A percentile compares a stretch with the other conserved stretches of the same genome.
phyloP scores from a whole-genome alignment of 1,140 invertebrate species.

The Formica selysi region DNA sequence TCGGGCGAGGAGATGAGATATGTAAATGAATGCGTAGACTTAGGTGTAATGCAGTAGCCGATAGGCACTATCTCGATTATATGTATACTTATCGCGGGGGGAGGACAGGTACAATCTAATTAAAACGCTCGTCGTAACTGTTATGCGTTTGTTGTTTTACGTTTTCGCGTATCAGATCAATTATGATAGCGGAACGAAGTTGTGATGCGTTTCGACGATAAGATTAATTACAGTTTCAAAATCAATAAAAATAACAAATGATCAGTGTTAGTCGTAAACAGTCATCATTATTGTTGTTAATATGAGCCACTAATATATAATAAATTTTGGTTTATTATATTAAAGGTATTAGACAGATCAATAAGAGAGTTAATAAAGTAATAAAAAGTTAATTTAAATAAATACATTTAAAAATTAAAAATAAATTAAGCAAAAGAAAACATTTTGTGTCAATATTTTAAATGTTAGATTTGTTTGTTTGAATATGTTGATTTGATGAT shows the following conservation, averaged over 20 bases:
- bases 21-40: conserved; percentile 48
- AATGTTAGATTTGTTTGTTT: not conserved
- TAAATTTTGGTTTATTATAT: not conserved
- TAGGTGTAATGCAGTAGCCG: conserved; percentile 35
- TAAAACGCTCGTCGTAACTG: conserved; percentile 27
- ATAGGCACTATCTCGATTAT: conserved; percentile 43
- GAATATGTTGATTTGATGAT: not conserved
- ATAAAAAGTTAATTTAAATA: not conserved
- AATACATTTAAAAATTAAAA: not conserved
- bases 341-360: not conserved
- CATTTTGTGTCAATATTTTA: not conserved
- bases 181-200: conserved; percentile 27
- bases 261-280: not conserved
- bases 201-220: not conserved
- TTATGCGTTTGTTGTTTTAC: conserved; percentile 8
- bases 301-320: not conserved
- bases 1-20: conserved; percentile 53
- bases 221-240: not conserved
- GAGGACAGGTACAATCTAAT: conserved; percentile 26
- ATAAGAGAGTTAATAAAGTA: no score
- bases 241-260: conserved; percentile 37
- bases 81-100: conserved; percentile 9
- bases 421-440: not conserved
- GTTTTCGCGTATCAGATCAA: conserved; percentile 25
- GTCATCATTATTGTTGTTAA: not conserved